phyloP scores from a whole-genome alignment of 2,888 invertebrate genomes.

The Spisula subtruncata region DNA sequence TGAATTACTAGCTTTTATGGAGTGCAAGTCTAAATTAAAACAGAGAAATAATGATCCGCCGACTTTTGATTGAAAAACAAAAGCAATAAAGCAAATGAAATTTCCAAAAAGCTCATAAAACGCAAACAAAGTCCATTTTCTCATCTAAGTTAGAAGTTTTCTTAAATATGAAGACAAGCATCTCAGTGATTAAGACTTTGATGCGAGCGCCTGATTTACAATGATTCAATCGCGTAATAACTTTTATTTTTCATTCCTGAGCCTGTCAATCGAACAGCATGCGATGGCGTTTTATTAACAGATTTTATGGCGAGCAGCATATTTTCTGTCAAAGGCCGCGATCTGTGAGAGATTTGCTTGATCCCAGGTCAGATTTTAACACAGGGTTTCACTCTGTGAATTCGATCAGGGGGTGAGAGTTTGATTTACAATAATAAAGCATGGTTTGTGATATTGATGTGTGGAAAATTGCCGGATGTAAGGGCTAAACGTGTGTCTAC shows the following conservation, averaged over 20 bases:
- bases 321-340: constrained; percentile 69
- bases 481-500: not conserved
- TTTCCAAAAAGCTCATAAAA: constrained; percentile 67
- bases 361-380: constrained; percentile 57
- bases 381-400: constrained; percentile 41
- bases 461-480: not conserved
- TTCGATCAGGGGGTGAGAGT: constrained; percentile 28
- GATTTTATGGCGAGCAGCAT: constrained; percentile 68
- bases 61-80: constrained; percentile 65
- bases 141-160: constrained; percentile 55
- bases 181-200: constrained; percentile 65
- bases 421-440: constrained; percentile 51
- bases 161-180: constrained; percentile 68
- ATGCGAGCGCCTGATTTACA: constrained; percentile 67
- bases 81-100: constrained; percentile 69
- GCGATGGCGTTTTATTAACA: constrained; percentile 70
- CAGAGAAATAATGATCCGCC: constrained; percentile 59
- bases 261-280: constrained; percentile 66
- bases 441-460: not conserved
- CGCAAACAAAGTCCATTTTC: constrained; percentile 67
- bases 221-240: constrained; percentile 69
- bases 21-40: constrained; percentile 63
- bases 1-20: constrained; percentile 58
- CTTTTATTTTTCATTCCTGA: constrained; percentile 70
- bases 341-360: constrained; percentile 60